These are phyloP conservation scores for Danaus chrysippus DNA, from an alignment of 2,888 invertebrate genomes.

Conservation along the genomic window DNA sequence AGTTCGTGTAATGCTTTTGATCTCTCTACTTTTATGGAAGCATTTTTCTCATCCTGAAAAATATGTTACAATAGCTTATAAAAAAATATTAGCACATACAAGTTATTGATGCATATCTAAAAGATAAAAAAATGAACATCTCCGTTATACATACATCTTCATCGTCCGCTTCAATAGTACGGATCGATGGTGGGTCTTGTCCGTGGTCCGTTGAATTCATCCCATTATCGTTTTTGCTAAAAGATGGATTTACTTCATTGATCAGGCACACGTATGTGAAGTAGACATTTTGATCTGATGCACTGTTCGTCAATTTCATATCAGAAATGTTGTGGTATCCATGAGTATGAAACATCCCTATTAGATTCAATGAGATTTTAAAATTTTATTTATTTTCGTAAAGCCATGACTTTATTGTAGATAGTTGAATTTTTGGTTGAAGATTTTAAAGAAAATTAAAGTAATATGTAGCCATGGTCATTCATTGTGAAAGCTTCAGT, in stretches of 20 bases:
- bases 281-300: conserved; percentile 59
- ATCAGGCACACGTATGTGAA: conserved; percentile 60
- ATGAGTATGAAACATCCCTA: neutral
- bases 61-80: neutral
- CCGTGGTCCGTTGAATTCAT: conserved; percentile 24
- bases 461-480: neutral
- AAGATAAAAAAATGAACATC: neutral
- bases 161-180: conserved; percentile 27
- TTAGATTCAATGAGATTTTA: neutral
- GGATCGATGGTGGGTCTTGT: conserved; percentile 28
- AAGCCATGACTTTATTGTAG: conserved; percentile 2
- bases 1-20: conserved; percentile 63
- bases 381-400: conserved; percentile 5
- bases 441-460: neutral
- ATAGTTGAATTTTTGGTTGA: neutral
- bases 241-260: conserved; percentile 48
- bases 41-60: conserved; percentile 42
- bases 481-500: neutral
- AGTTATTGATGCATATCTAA: neutral
- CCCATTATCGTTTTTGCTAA: conserved; percentile 26
- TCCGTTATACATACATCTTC: conserved; percentile 33
- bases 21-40: conserved; percentile 56
- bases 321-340: conserved; percentile 14
- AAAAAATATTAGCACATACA: neutral
- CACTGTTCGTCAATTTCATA: conserved; percentile 40